Evolutionary conservation across 2,113 vertebrate genomes (phyloP).

Genomic region (Oophaga pumilio): DNA sequence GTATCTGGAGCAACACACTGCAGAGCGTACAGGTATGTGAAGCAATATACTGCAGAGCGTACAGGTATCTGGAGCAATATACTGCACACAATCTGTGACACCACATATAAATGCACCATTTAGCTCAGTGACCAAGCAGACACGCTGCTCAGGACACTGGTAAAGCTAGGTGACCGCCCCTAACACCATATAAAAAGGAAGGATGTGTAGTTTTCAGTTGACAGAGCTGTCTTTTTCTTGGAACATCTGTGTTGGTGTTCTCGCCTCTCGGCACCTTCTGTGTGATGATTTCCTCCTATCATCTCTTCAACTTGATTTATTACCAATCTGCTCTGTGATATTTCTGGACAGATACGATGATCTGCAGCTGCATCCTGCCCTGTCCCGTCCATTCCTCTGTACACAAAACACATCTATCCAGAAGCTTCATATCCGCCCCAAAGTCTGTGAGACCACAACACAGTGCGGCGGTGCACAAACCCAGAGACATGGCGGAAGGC

Average conservation of each 20-base stretch:
- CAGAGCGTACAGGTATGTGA: no score
- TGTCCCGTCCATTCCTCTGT: background rate
- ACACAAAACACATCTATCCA: background rate
- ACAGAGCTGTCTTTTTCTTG: no score
- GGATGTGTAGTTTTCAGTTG: no score
- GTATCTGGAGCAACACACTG: no score
- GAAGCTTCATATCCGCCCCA: no score
- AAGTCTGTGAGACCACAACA: background rate
- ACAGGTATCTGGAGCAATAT: no score
- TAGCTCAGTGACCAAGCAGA: background rate
- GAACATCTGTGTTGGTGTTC: no score
- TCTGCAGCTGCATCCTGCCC: constrained; percentile 40
- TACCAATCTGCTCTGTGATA: background rate
- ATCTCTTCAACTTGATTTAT: background rate
- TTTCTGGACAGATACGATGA: background rate
- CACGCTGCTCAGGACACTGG: background rate
- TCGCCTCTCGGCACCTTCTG: background rate
- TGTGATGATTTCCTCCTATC: constrained; percentile 10
- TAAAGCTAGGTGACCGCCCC: background rate
- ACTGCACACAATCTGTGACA: no score
- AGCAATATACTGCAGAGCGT: no score
- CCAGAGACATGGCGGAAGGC: background rate
- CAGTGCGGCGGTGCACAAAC: background rate
- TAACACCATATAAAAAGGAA: no score
- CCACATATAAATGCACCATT: background rate